Percentiles rank a stretch among this genome's conserved stretches.
These are phyloP conservation scores for Gopherus evgoodei DNA, from an alignment of 2,113 vertebrate genomes.

Conservation along the genomic window DNA sequence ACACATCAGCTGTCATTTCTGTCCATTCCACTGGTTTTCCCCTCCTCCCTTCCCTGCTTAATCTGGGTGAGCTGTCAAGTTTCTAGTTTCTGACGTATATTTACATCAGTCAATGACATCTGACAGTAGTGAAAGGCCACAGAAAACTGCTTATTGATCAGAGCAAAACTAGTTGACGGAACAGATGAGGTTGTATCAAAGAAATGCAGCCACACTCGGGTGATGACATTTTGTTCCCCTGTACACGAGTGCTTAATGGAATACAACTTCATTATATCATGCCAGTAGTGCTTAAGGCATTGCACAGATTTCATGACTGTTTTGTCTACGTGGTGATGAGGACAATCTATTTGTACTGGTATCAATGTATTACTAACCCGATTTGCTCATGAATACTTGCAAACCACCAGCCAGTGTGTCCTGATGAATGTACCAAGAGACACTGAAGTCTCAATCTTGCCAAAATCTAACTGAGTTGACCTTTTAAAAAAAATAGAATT, in stretches of 20 bases:
- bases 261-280: constrained; percentile 98
- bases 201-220: constrained; percentile 82
- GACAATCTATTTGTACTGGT: constrained; percentile 80
- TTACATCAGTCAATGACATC: constrained; percentile 94
- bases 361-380: constrained; percentile 82
- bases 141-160: constrained; percentile 98
- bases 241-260: constrained; percentile 86
- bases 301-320: constrained; percentile 75
- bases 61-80: constrained; percentile 91
- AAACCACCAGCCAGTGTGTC: constrained; percentile 80
- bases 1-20: constrained; percentile 83
- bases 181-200: constrained; percentile 93
- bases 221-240: constrained; percentile 85
- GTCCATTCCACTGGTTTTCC: constrained; percentile 73
- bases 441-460: constrained; percentile 77
- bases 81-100: constrained; percentile 93
- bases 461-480: constrained; percentile 79
- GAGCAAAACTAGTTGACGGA: constrained; percentile 94
- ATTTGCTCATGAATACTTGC: constrained; percentile 81
- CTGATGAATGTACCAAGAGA: constrained; percentile 72
- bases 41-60: constrained; percentile 52
- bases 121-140: constrained; percentile 98
- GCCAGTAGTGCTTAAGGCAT: constrained; percentile 87
- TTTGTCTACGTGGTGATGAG: constrained; percentile 81
- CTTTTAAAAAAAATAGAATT: constrained; percentile 73